Evolutionary conservation across 1,140 invertebrate genomes (phyloP).

Genomic region (Apis mellifera): DNA sequence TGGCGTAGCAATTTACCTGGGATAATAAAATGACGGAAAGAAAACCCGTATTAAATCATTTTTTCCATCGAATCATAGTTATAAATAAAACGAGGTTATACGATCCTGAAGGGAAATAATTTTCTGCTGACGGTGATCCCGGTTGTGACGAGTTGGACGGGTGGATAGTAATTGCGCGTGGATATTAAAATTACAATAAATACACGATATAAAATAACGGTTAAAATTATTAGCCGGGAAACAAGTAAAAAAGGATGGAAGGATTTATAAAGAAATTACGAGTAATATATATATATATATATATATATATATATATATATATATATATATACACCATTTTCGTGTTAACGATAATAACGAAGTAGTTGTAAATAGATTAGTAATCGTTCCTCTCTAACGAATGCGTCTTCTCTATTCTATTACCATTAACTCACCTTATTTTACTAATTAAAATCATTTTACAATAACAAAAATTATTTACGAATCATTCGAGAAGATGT

Average conservation of each 20-base stretch:
- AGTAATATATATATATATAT: too few relatives aligned
- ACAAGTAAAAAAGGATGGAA: neutral
- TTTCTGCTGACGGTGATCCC: neutral
- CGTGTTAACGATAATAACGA: too few relatives aligned
- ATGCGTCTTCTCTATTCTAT: too few relatives aligned
- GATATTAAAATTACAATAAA: neutral
- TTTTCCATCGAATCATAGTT: neutral
- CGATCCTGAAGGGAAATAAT: neutral
- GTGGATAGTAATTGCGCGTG: neutral
- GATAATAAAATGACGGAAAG: neutral
- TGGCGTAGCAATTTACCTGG: neutral
- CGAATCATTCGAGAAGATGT: too few relatives aligned
- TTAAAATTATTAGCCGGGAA: constrained; percentile 12
- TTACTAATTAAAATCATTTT: too few relatives aligned
- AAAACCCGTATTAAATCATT: neutral
- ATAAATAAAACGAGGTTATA: neutral
- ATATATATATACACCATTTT: too few relatives aligned
- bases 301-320: too few relatives aligned
- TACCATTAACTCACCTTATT: too few relatives aligned
- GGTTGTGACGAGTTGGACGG: neutral
- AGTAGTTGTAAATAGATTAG: too few relatives aligned
- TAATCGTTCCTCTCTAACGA: too few relatives aligned
- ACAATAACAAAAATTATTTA: too few relatives aligned
- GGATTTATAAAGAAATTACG: too few relatives aligned
- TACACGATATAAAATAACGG: constrained; percentile 1